These are phyloP conservation scores for Apostichopus parvimensis DNA, from an alignment of 35 echinoderm and acorn worm genomes.

Conservation along the genomic window DNA sequence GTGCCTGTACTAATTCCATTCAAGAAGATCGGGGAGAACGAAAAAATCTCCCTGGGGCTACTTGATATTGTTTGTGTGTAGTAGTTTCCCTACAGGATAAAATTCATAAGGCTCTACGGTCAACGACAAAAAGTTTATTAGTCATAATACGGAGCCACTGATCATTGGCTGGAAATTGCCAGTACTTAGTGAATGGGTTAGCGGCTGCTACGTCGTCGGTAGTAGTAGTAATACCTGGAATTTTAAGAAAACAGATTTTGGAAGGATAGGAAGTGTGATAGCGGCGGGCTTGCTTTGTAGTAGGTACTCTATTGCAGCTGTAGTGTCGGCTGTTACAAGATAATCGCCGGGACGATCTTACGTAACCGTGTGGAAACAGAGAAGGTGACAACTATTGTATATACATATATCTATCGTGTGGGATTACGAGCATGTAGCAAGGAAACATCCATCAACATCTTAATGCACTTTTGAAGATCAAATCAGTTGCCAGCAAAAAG, in stretches of 20 bases:
- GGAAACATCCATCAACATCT: no score
- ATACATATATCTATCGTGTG: no score
- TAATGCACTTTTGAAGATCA: no score
- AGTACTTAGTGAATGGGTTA: neutral
- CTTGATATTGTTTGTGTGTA: neutral
- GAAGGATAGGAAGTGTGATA: neutral
- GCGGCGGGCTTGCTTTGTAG: neutral
- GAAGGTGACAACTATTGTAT: no score
- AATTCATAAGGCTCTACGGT: slow-evolving; percentile 3
- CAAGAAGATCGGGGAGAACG: neutral
- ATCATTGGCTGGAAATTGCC: neutral
- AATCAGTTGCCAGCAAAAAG: no score
- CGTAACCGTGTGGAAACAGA: neutral
- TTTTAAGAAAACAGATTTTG: neutral
- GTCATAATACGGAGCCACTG: neutral
- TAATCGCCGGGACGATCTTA: neutral
- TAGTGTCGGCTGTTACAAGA: neutral
- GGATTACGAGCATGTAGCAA: no score
- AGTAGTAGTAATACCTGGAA: neutral
- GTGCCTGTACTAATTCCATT: neutral
- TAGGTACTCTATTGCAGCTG: neutral
- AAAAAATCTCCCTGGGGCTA: neutral
- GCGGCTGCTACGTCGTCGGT: neutral
- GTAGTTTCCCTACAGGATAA: slow-evolving; percentile 1
- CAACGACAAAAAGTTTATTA: slow-evolving; percentile 23